These are phyloP conservation scores for Antechinus stuartii DNA, from an alignment of 2,113 vertebrate species.

Conservation along the genomic window DNA sequence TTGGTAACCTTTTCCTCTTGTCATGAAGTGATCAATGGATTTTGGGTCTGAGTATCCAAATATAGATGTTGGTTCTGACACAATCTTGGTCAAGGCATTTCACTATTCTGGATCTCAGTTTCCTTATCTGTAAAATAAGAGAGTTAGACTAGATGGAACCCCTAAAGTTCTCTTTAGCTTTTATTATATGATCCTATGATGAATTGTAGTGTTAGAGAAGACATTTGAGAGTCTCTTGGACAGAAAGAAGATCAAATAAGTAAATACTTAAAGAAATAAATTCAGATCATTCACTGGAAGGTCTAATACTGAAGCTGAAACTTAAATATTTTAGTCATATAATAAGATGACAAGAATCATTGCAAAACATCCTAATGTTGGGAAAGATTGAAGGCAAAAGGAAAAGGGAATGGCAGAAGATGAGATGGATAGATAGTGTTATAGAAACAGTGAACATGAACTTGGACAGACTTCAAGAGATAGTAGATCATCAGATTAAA, in stretches of 20 bases:
- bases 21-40: neutral
- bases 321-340: neutral
- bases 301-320: neutral
- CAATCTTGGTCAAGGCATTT: neutral
- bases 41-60: neutral
- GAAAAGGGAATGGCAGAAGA: neutral
- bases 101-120: neutral
- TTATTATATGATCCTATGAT: neutral
- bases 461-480: neutral
- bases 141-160: neutral
- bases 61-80: neutral
- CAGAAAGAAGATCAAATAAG: neutral
- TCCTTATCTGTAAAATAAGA: neutral
- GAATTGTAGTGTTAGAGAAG: neutral
- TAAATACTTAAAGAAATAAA: neutral
- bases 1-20: neutral
- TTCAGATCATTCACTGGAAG: neutral
- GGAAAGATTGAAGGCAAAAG: neutral
- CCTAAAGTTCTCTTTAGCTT: neutral
- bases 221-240: neutral
- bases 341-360: neutral
- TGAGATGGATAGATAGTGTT: neutral
- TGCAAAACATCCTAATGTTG: neutral
- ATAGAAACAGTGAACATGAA: neutral
- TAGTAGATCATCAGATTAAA: neutral